These are phyloP conservation scores for Otolemur garnettii DNA, from an alignment of 2,113 vertebrate species.

Conservation along the genomic window DNA sequence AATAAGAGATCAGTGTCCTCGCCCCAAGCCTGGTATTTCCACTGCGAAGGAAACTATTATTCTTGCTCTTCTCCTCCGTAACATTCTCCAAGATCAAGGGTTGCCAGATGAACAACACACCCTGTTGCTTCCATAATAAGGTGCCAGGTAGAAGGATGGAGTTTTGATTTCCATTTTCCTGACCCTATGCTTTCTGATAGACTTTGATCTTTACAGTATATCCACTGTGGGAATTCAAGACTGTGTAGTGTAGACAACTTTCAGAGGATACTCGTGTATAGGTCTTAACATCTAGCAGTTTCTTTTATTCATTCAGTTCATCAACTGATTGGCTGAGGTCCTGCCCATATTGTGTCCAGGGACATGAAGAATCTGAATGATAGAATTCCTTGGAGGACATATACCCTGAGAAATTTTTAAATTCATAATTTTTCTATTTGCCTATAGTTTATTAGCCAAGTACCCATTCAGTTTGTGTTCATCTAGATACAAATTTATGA, in stretches of 20 bases:
- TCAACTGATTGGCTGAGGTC: background rate
- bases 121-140: background rate
- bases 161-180: conserved; percentile 58
- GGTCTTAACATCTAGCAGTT: background rate
- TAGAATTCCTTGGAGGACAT: conserved; percentile 10
- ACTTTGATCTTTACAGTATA: background rate
- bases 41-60: background rate
- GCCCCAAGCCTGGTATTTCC: conserved; percentile 9
- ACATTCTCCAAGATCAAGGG: background rate
- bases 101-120: background rate
- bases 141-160: conserved; percentile 10
- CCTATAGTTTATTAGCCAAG: conserved; percentile 17
- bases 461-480: conserved; percentile 40
- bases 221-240: background rate
- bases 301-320: conserved; percentile 13
- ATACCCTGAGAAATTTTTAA: conserved; percentile 38
- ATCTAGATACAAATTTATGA: conserved; percentile 32
- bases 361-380: conserved; percentile 45
- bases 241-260: conserved; percentile 17
- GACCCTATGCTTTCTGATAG: background rate
- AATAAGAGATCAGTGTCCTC: background rate
- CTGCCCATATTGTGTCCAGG: background rate
- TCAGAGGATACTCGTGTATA: background rate
- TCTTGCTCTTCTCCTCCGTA: background rate
- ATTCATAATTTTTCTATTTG: conserved; percentile 47